Evolutionary conservation across 1,140 invertebrate genomes (phyloP), one percentile per base, ranked within the genome.

Genomic region (Listronotus oregonensis): DNA sequence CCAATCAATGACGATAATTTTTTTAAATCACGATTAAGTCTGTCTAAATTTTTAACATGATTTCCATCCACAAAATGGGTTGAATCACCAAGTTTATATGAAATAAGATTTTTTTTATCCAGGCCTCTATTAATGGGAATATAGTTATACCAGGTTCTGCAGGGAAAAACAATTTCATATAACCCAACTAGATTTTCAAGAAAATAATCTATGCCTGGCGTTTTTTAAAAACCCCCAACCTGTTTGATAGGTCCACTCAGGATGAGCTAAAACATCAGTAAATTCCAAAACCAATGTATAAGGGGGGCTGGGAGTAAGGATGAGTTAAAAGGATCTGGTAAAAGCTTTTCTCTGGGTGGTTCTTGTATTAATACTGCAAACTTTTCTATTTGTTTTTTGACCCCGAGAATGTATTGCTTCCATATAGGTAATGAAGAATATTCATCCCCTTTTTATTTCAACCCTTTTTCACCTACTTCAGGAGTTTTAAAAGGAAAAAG

Each of bases 1-100:
- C 90, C 95, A 99, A 77, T 99, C 98, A 21, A 99, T 83, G 39
- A 97, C 91, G 77, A 99, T 99, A 0, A 97, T 95, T 84, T 94
- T 98, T 86, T 92, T 34, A 99, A 82, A 83, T 99, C 96, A 60
- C 98, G 85, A 78, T 99, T 99, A 3, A 99, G 82, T 73, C 91
- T 92, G 71, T 91, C 90, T 42, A 99, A 81, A 82, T 98, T 96
- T 82, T 99, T 99, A 0, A 98, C 88, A 80, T 99, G 96, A 73
- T 94, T 89, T 0, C 97, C 96, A 78, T 98, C 88, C 46, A 93
- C 86, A 80, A 98, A 99, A 74, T 95, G 89, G 1, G 98, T 99
- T 1, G 96, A 93, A 83, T 99, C 97, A 66, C 96, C 96, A 51
- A 99, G 80, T 67, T 93, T 87, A 77, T 97, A 98, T 81, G 92